These are phyloP conservation scores for Schlechtendalia chinensis DNA, from an alignment of 1,140 invertebrate species.

Conservation along the genomic window DNA sequence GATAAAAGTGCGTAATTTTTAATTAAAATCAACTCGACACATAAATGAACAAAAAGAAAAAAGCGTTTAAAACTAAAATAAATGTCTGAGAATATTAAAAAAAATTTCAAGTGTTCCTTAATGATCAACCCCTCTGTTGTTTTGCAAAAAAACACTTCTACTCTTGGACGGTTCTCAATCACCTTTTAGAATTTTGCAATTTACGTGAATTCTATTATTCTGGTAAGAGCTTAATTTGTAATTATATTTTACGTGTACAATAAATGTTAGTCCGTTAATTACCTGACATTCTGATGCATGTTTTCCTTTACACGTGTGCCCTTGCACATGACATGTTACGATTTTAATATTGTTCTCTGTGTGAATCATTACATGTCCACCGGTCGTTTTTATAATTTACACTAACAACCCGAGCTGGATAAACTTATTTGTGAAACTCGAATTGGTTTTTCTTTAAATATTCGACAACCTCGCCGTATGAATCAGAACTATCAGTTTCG, in stretches of 20 bases:
- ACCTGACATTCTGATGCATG: not conserved
- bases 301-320: no score
- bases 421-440: no score
- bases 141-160: constrained; percentile 26
- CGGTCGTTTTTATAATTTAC: no score
- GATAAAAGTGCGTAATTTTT: not conserved
- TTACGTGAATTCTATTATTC: no score
- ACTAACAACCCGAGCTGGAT: no score
- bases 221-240: constrained; percentile 7
- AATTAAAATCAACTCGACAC: constrained; percentile 2
- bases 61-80: constrained; percentile 5
- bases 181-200: not conserved
- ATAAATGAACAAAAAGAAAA: not conserved
- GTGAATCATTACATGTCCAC: no score
- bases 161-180: not conserved
- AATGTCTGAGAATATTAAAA: constrained; percentile 14
- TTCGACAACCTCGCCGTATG: no score
- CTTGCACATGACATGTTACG: no score
- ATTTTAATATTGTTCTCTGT: no score
- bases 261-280: not conserved
- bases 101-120: not conserved
- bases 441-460: no score
- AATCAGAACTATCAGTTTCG: no score
- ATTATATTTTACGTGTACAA: not conserved
- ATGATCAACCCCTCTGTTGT: not conserved